Conservation (phyloP, 2,888 invertebrate species). For the Venusia cambrica region DNA sequence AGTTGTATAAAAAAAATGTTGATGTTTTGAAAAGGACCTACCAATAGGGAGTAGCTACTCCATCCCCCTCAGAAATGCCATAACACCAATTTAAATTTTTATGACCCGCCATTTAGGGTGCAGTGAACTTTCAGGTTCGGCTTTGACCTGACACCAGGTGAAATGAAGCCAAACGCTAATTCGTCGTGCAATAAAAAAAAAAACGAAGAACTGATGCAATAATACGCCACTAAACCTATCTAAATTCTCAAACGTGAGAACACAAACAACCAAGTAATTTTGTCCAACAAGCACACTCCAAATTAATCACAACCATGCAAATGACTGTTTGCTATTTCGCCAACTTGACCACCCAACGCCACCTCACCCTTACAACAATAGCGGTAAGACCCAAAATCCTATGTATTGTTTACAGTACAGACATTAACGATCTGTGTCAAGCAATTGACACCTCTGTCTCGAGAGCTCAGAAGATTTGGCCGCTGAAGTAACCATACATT, state of each 20-base stretch:
- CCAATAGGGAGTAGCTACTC: too few species aligned
- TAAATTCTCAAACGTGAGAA: conserved; percentile 26
- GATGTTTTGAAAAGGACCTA: too few species aligned
- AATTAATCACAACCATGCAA: conserved; percentile 29
- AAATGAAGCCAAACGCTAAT: too few species aligned
- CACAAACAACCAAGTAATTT: conserved; percentile 24
- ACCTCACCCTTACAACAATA: conserved; percentile 16
- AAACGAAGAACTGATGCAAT: too few species aligned
- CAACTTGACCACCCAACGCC: conserved; percentile 25
- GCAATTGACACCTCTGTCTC: conserved; percentile 55
- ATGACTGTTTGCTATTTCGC: conserved; percentile 30
- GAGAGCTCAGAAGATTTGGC: conserved; percentile 46
- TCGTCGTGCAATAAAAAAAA: too few species aligned
- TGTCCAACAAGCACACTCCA: conserved; percentile 29
- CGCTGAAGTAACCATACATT: conserved; percentile 33
- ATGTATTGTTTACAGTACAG: conserved; percentile 23
- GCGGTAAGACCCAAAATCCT: conserved; percentile 29
- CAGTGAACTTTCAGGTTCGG: too few species aligned
- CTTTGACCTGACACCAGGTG: too few species aligned
- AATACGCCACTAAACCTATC: too few species aligned
- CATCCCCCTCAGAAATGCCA: too few species aligned
- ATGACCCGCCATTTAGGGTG: too few species aligned
- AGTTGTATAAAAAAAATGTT: too few species aligned
- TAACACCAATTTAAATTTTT: too few species aligned
- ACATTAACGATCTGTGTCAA: conserved; percentile 48